Conservation (phyloP, 1,140 invertebrate species). For the Coenobita brevimanus region DNA sequence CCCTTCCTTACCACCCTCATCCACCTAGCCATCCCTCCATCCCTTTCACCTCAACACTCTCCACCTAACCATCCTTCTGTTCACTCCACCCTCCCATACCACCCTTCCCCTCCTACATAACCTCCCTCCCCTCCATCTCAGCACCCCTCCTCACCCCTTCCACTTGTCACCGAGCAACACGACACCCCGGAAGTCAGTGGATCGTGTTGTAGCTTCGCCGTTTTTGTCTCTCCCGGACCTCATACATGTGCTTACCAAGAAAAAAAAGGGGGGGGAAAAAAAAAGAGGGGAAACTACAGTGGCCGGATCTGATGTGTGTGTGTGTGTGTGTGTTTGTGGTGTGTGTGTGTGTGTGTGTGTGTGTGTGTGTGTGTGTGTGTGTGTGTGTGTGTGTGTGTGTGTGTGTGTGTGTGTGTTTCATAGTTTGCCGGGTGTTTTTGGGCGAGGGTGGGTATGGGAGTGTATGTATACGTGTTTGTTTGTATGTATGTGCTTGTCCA, state of each 20-base stretch:
- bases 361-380: not conserved
- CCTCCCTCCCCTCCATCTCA: slow-evolving; percentile 26
- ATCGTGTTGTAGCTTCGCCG: no score
- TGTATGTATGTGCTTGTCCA: not conserved
- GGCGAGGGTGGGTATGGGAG: not conserved
- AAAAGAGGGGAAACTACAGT: not conserved
- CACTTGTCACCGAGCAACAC: no score
- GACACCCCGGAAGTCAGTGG: no score
- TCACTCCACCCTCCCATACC: slow-evolving; percentile 31
- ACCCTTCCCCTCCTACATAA: slow-evolving; percentile 27
- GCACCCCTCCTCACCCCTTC: not conserved
- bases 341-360: no score
- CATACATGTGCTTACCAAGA: no score
- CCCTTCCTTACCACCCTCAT: not conserved
- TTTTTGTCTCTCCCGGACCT: no score
- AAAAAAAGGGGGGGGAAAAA: not conserved
- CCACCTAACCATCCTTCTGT: slow-evolving; percentile 20
- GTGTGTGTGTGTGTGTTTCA: no score
- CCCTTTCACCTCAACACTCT: slow-evolving; percentile 19
- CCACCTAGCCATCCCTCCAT: slow-evolving; percentile 26
- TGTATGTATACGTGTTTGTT: not conserved
- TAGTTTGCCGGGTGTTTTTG: not conserved
- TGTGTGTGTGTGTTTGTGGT: no score
- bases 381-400: not conserved
- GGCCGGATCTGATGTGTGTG: no score